Conservation (phyloP, 2,797 vertebrate species). For the Moxostoma hubbsi region DNA sequence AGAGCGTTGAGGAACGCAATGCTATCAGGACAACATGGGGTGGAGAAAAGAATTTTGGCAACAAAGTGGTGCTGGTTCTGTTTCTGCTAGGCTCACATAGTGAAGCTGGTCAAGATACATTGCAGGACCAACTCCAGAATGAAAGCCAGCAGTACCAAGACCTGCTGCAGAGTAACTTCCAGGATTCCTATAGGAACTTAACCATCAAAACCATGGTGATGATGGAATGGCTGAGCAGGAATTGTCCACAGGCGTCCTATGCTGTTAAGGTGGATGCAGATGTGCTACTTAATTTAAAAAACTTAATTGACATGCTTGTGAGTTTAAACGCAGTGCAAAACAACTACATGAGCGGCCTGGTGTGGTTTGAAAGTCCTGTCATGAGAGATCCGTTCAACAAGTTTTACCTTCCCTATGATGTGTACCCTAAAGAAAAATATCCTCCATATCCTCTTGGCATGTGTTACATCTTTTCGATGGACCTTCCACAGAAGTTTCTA, state of each 20-base stretch:
- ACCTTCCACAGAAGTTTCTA: constrained; percentile 70
- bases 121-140: constrained; percentile 57
- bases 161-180: constrained; percentile 78
- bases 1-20: constrained; percentile 29
- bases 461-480: constrained; percentile 78
- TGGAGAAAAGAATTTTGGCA: constrained; percentile 64
- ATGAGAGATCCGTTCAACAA: constrained; percentile 64
- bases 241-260: constrained; percentile 70
- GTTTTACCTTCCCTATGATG: constrained; percentile 72
- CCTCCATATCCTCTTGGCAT: constrained; percentile 79
- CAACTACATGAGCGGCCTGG: constrained; percentile 71
- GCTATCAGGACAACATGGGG: constrained; percentile 82
- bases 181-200: constrained; percentile 78
- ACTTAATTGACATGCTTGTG: constrained; percentile 66
- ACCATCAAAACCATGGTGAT: constrained; percentile 82
- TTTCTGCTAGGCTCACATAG: constrained; percentile 75
- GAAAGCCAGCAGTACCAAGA: constrained; percentile 70
- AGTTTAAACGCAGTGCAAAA: not conserved
- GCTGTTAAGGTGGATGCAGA: constrained; percentile 79
- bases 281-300: constrained; percentile 79
- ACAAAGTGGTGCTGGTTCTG: constrained; percentile 67
- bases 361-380: constrained; percentile 66
- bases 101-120: not conserved
- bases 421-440: constrained; percentile 67
- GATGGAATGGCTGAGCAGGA: constrained; percentile 74